phyloP scores from a whole-genome alignment of 2,797 vertebrate species.

The Gymnothorax reevesii region DNA sequence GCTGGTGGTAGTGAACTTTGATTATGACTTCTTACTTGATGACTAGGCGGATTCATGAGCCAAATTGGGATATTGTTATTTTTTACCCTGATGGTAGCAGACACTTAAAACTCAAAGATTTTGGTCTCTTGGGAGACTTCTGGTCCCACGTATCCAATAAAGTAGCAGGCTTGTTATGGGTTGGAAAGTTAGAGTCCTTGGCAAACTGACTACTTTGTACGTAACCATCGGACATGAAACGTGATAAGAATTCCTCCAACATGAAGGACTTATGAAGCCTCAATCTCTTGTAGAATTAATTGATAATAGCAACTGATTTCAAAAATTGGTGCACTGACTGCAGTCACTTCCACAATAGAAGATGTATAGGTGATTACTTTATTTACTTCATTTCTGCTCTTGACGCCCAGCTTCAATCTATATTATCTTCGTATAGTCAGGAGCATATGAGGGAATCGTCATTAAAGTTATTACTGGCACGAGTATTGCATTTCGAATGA shows the following conservation, averaged over 20 bases:
- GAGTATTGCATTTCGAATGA: conserved; percentile 54
- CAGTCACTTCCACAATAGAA: conserved; percentile 11
- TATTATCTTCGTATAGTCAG: conserved; percentile 63
- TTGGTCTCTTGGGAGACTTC: background rate
- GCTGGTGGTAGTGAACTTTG: background rate
- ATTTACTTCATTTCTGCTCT: conserved; percentile 32
- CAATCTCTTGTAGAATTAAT: background rate
- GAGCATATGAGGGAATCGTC: conserved; percentile 64
- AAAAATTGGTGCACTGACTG: background rate
- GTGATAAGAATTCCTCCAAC: background rate
- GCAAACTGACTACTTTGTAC: background rate
- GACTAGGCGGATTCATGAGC: too few species aligned
- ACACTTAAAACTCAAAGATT: background rate
- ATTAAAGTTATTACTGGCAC: conserved; percentile 62
- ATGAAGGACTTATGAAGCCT: background rate
- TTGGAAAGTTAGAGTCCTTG: background rate
- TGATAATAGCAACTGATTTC: conserved; percentile 22
- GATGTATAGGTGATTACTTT: conserved; percentile 42
- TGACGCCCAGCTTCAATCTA: conserved; percentile 57
- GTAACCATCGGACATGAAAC: background rate
- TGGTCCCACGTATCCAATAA: background rate
- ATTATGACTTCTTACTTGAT: background rate
- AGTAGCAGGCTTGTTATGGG: background rate
- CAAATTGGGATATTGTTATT: background rate
- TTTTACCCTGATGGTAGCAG: background rate